A percentile compares a stretch with the other conserved stretches of the same genome.
These are phyloP conservation scores for Brachymystax lenok DNA, from an alignment of 2,797 vertebrate species.

Conservation along the genomic window DNA sequence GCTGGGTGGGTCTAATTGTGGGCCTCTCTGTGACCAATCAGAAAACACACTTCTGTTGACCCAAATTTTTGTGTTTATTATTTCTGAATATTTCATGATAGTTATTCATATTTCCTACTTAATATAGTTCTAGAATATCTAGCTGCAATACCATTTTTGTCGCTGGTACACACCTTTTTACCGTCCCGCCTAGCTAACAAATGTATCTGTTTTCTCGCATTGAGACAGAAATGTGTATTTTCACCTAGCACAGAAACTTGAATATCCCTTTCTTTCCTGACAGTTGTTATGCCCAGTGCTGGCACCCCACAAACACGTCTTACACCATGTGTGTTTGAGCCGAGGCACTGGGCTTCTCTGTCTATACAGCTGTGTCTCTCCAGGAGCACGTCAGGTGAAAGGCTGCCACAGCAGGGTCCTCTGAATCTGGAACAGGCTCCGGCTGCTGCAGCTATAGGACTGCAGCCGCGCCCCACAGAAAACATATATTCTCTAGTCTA, in stretches of 20 bases:
- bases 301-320: not conserved
- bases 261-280: not conserved
- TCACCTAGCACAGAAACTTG: not conserved
- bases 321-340: not conserved
- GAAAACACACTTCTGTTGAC: not conserved
- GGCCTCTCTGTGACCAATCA: not conserved
- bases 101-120: too few species aligned
- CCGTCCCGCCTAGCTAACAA: not conserved
- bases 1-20: not conserved
- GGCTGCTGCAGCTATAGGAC: not conserved
- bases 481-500: conserved; percentile 25
- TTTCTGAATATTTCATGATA: not conserved
- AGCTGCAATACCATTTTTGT: not conserved
- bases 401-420: conserved; percentile 27
- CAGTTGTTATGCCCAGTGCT: not conserved
- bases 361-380: conserved; percentile 43
- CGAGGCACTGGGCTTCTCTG: not conserved
- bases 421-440: conserved; percentile 1
- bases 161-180: not conserved
- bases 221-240: not conserved
- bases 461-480: conserved; percentile 13
- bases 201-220: not conserved
- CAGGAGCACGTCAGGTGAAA: conserved; percentile 48
- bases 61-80: not conserved
- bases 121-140: too few species aligned